Conservation (phyloP, 1,140 invertebrate species). For the Calephelis nemesis region DNA sequence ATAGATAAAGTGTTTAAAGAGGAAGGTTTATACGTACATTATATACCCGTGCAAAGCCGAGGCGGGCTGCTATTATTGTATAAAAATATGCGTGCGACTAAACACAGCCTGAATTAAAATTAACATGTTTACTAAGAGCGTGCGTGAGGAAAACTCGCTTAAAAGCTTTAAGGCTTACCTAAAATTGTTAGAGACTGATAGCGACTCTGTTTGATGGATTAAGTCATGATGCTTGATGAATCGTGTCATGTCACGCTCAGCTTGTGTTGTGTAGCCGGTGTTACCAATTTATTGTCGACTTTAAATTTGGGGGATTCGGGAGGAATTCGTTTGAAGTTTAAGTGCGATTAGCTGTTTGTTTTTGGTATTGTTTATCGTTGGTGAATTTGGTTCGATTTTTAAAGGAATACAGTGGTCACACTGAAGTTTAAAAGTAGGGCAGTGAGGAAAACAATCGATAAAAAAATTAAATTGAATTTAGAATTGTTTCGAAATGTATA, state of each 20-base stretch:
- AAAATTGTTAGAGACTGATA: conserved; percentile 14
- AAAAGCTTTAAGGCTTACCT: conserved; percentile 15
- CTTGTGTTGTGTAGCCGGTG: conserved; percentile 5
- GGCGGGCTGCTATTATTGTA: not conserved
- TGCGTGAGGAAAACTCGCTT: conserved; percentile 13
- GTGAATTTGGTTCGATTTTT: not conserved
- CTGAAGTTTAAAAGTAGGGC: too few relatives aligned
- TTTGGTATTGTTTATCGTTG: not conserved
- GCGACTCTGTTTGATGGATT: conserved; percentile 22
- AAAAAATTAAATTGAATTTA: too few relatives aligned
- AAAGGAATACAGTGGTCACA: too few relatives aligned
- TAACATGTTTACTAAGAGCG: conserved; percentile 4
- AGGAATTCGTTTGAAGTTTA: not conserved
- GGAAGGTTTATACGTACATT: too few relatives aligned
- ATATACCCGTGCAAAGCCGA: too few relatives aligned
- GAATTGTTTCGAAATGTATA: too few relatives aligned
- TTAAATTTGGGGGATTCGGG: not conserved
- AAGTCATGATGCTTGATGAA: conserved; percentile 25
- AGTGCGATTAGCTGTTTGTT: not conserved
- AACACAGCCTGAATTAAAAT: conserved; percentile 11
- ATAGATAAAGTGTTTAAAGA: too few relatives aligned
- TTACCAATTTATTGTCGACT: conserved; percentile 10
- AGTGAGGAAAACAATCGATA: too few relatives aligned
- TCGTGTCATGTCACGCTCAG: conserved; percentile 24
- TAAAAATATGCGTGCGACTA: not conserved